phyloP scores from a whole-genome alignment of 2,797 vertebrate genomes.

The Mionectes olivaceus region DNA sequence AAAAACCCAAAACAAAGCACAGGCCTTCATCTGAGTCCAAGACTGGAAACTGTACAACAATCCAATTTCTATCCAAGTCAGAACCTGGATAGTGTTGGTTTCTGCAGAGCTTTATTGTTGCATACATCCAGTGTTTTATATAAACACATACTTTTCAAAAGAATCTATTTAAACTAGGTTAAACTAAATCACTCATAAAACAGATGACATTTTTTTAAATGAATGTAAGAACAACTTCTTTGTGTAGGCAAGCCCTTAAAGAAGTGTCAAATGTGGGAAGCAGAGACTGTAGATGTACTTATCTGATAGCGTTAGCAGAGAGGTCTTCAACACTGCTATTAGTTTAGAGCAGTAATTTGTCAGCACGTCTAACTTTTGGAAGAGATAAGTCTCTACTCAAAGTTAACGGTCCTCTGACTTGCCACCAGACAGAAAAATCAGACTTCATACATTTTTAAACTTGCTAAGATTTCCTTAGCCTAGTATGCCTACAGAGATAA shows the following conservation, averaged over 20 bases:
- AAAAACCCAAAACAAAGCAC: background rate
- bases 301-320: conserved; percentile 42
- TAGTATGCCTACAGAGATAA: background rate
- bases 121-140: background rate
- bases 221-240: conserved; percentile 44
- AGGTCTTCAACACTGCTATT: conserved; percentile 40
- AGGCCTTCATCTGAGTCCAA: conserved; percentile 26
- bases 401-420: background rate
- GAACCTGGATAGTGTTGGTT: background rate
- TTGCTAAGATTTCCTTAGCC: background rate
- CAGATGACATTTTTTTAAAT: conserved; percentile 34
- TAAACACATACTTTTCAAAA: conserved; percentile 8
- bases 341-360: conserved; percentile 40
- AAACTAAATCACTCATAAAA: conserved; percentile 48
- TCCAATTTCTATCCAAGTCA: background rate
- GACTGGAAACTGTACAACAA: background rate
- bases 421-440: background rate
- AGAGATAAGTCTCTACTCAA: background rate
- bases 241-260: conserved; percentile 63
- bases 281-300: conserved; percentile 44
- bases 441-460: background rate
- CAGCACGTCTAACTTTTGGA: background rate
- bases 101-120: background rate
- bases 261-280: conserved; percentile 64
- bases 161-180: conserved; percentile 6